Evolutionary conservation across 2,797 vertebrate genomes (phyloP).

Genomic region (Lateolabrax maculatus): DNA sequence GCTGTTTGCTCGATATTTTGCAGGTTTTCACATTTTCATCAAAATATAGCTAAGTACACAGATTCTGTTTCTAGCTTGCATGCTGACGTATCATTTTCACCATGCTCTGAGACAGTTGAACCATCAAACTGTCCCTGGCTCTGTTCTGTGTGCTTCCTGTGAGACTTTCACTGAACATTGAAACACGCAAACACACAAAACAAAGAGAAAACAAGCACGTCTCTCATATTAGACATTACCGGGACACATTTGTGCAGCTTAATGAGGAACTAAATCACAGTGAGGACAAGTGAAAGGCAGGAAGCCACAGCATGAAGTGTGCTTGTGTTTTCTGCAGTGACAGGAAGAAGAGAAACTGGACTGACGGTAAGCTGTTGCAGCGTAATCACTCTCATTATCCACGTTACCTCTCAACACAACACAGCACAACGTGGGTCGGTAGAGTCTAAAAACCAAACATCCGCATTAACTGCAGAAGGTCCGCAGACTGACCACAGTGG

Average conservation of each 20-base stretch:
- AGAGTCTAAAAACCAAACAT: background rate
- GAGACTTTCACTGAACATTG: background rate
- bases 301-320: background rate
- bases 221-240: conserved; percentile 50
- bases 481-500: background rate
- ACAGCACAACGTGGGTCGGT: background rate
- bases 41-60: no score
- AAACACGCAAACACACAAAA: background rate
- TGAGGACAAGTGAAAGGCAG: background rate
- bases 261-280: background rate
- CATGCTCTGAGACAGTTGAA: no score
- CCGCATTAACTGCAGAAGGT: background rate
- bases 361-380: conserved; percentile 16
- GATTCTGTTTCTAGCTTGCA: no score
- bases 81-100: no score
- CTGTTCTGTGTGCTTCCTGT: background rate
- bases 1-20: no score
- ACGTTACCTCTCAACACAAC: background rate
- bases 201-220: conserved; percentile 56
- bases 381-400: conserved; percentile 3
- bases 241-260: conserved; percentile 11
- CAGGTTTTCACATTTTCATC: no score
- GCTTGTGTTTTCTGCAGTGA: background rate
- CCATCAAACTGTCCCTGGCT: no score
- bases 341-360: conserved; percentile 8